These are phyloP conservation scores for Dimorphilus gyrociliatus DNA, from an alignment of 2,888 invertebrate species.

Conservation along the genomic window DNA sequence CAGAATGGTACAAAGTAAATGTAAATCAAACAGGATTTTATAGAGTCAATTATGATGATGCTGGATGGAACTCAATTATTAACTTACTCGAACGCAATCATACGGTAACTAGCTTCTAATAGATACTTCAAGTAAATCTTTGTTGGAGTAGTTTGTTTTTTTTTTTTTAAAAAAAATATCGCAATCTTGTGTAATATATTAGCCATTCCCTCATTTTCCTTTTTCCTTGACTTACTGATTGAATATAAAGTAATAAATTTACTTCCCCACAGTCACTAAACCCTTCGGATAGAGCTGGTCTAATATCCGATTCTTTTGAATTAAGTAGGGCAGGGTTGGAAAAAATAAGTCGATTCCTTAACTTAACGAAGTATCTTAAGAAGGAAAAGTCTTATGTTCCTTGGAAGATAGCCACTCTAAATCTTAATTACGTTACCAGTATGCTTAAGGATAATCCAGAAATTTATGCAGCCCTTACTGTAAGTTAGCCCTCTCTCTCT, in stretches of 20 bases:
- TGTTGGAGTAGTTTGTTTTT: no score
- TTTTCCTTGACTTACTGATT: no score
- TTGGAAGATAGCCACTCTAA: conserved; percentile 61
- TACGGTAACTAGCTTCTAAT: conserved; percentile 39
- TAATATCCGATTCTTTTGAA: conserved; percentile 4
- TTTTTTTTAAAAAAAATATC: no score
- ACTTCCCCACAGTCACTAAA: no score
- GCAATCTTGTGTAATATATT: no score
- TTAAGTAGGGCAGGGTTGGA: conserved; percentile 45
- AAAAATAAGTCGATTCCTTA: conserved; percentile 44
- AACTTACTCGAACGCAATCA: conserved; percentile 46
- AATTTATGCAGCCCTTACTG: conserved; percentile 37
- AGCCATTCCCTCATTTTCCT: no score
- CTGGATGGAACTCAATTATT: conserved; percentile 51
- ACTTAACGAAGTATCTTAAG: conserved; percentile 58
- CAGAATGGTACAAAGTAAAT: conserved; percentile 22
- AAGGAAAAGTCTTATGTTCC: conserved; percentile 62
- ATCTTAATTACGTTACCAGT: conserved; percentile 55
- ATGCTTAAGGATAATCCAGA: conserved; percentile 54
- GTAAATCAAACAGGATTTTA: conserved; percentile 25
- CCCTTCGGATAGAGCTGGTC: no score
- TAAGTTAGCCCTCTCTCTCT: no score
- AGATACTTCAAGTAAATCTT: no score
- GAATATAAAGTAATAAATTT: no score
- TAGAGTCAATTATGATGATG: conserved; percentile 40